A percentile compares a stretch with the other conserved stretches of the same genome.
Evolutionary conservation across 1,140 invertebrate species (phyloP).

Genomic region (Drosophila sulfurigaster): DNA sequence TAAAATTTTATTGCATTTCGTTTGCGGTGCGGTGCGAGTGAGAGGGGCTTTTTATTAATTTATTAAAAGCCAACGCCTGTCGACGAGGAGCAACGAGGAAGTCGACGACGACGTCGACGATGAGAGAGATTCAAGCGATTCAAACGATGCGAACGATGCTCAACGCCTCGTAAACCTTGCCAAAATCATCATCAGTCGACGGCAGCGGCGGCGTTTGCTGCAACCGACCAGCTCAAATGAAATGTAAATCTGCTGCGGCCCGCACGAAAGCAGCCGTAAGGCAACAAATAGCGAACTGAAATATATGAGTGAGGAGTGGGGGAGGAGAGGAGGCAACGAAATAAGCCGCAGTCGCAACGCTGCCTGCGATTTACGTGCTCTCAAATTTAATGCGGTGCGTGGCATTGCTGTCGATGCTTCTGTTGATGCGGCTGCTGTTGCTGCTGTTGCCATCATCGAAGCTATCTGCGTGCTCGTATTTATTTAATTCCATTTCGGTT

Average conservation of each 20-base stretch:
- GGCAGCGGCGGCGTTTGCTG: slow-evolving; percentile 13
- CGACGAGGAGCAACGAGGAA: slow-evolving; percentile 16
- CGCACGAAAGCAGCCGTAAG: slow-evolving; percentile 47
- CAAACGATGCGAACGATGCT: slow-evolving; percentile 42
- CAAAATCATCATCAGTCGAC: slow-evolving; percentile 65
- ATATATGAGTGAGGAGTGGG: neutral
- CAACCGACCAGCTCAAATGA: slow-evolving; percentile 57
- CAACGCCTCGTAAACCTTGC: slow-evolving; percentile 77
- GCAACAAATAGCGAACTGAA: slow-evolving; percentile 36
- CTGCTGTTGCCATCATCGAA: slow-evolving; percentile 44
- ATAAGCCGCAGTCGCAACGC: slow-evolving; percentile 27
- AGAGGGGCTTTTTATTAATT: slow-evolving; percentile 68
- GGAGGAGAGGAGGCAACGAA: neutral
- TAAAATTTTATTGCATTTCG: slow-evolving; percentile 60
- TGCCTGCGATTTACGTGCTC: slow-evolving; percentile 49
- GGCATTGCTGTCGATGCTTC: slow-evolving; percentile 43
- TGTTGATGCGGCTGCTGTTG: slow-evolving; percentile 3
- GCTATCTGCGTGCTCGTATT: slow-evolving; percentile 61
- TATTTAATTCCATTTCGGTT: slow-evolving; percentile 80
- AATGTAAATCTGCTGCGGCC: slow-evolving; percentile 71
- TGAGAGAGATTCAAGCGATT: slow-evolving; percentile 15
- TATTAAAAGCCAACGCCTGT: slow-evolving; percentile 70
- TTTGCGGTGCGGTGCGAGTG: slow-evolving; percentile 21
- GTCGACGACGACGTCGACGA: neutral
- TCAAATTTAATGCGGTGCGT: slow-evolving; percentile 70